Percentiles rank a stretch among this genome's conserved stretches.
These are phyloP conservation scores for Phylloscopus trochiloides DNA, from an alignment of 2,113 vertebrate species.

Conservation along the genomic window DNA sequence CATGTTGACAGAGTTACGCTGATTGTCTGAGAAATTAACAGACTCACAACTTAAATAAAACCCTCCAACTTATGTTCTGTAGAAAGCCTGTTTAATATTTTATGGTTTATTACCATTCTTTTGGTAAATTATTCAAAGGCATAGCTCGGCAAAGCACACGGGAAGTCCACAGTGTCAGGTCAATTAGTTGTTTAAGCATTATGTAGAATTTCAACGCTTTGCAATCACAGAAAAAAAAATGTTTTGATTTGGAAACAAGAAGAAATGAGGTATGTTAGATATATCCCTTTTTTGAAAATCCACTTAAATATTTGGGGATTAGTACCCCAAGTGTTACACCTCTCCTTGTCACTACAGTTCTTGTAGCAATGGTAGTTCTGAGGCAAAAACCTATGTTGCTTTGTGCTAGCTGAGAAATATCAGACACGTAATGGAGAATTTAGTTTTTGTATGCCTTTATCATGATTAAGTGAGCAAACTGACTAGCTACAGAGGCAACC, in stretches of 20 bases:
- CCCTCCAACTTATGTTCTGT: background rate
- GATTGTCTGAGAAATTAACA: slow-evolving; percentile 20
- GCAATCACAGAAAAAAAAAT: background rate
- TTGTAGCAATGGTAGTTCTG: background rate
- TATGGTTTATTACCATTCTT: slow-evolving; percentile 56
- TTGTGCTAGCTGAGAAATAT: background rate
- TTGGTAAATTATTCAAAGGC: slow-evolving; percentile 64
- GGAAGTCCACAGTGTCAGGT: slow-evolving; percentile 58
- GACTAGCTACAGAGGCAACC: background rate
- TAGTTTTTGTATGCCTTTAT: background rate
- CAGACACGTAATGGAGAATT: background rate
- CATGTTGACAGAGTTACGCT: background rate
- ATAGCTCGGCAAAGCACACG: background rate
- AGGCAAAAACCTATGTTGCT: background rate
- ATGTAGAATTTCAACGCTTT: slow-evolving; percentile 22
- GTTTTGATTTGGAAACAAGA: background rate
- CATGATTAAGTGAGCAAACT: background rate
- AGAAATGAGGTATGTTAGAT: background rate
- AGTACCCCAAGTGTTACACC: background rate
- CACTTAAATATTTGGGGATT: background rate
- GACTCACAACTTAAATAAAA: background rate
- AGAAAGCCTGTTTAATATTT: slow-evolving; percentile 62
- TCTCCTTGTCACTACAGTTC: background rate
- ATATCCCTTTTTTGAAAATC: background rate
- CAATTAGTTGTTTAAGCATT: slow-evolving; percentile 50